Base-by-base conservation (phyloP, 2,888 invertebrate species). In the Drosophila atripex region DNA sequence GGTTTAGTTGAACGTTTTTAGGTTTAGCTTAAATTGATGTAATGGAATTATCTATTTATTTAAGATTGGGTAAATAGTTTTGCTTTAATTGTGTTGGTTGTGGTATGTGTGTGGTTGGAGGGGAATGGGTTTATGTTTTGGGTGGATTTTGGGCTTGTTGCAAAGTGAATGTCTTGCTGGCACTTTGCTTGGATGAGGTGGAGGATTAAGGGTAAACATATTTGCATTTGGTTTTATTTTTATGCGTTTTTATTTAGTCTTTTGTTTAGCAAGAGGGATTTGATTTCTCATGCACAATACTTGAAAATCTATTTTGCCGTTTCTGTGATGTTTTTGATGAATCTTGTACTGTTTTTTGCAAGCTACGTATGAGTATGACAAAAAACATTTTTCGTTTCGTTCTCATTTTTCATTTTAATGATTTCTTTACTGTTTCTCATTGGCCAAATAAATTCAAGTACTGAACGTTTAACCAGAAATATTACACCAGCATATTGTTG, bases 401-500 rank as follows among this genome's bases (percentile, higher is more conserved):
- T 56, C 58, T 52, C 28, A 28, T 28, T n/a, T 58, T 9, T 55
- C 16, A 46, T 35, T 35, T n/a, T 35, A 8, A 49, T 23, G 59
- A 52, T 45, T 32, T 43, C 41, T 56, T 55, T 41, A 30, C 49
- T 28, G 43, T 25, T 61, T 51, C 59, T 65, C 60, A 45, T 65
- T 71, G 85, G 86, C 88, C 78, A 90, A 90, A 90, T 90, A 90
- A 90, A 90, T 86, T 82, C 88, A 90, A 90, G 90, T 89, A 90
- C 86, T 88, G 90, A 86, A 86, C 86, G 90, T 89, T 89, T 90
- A 90, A 90, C 90, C 89, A 89, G 89, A 86, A 80, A 90, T 90
- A 90, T 90, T 90, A 90, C 90, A 90, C 90, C 90, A 90, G 89
- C 90, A 77, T 88, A 90, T 90, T 90, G 90, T 90, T 90, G 89